Percentiles rank a stretch among this genome's conserved stretches.
Conservation (phyloP, 2,888 invertebrate species). For the Heterodera filipjevi region DNA sequence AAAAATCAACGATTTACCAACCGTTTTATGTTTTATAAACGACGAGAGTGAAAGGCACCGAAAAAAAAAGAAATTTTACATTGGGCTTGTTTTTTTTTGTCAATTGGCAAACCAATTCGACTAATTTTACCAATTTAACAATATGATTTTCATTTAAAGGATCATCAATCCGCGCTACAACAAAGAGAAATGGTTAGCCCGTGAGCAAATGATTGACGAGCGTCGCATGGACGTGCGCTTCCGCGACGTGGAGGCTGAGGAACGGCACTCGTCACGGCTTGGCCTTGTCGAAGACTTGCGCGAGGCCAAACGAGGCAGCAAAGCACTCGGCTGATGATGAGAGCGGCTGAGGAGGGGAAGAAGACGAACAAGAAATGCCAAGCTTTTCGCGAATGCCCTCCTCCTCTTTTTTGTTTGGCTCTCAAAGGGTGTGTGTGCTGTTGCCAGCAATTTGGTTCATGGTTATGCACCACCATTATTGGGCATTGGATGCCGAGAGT, state of each 20-base stretch:
- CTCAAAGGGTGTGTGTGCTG: too few relatives aligned
- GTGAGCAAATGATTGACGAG: conserved; percentile 56
- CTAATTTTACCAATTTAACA: not conserved
- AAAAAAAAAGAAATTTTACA: too few relatives aligned
- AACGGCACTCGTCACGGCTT: conserved; percentile 52
- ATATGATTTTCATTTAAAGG: conserved; percentile 7
- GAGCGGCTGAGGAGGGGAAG: too few relatives aligned
- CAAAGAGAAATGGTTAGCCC: conserved; percentile 55
- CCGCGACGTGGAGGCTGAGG: conserved; percentile 54
- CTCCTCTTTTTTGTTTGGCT: too few relatives aligned
- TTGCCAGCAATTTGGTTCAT: too few relatives aligned
- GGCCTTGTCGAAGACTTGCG: conserved; percentile 46
- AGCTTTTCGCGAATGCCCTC: too few relatives aligned
- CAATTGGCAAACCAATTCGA: not conserved
- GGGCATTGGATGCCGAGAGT: not conserved
- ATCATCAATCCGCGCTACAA: conserved; percentile 59
- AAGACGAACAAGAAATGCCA: too few relatives aligned
- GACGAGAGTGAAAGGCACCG: too few relatives aligned
- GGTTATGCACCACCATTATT: too few relatives aligned
- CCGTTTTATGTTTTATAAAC: too few relatives aligned
- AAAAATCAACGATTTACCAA: too few relatives aligned
- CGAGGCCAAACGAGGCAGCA: conserved; percentile 43
- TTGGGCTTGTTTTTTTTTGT: not conserved
- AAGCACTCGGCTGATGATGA: conserved; percentile 22
- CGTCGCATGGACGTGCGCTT: conserved; percentile 55